phyloP scores from a whole-genome alignment of 2,113 vertebrate species.

The Dromaius novaehollandiae region DNA sequence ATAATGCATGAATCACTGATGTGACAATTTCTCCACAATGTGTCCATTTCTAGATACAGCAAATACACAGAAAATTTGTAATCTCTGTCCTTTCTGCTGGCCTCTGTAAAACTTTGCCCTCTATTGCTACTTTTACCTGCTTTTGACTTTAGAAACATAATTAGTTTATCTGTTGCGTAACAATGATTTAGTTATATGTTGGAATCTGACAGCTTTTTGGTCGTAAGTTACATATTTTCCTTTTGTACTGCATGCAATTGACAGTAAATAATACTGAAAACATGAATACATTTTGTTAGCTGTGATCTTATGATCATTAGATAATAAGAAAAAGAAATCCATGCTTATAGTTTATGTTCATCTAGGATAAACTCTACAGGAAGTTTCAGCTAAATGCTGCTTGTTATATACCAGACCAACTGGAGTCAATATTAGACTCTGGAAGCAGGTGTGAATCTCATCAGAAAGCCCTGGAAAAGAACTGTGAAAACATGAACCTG shows the following conservation, averaged over 20 bases:
- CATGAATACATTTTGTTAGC: background rate
- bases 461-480: conserved; percentile 16
- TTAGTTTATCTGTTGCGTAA: background rate
- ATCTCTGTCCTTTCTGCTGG: background rate
- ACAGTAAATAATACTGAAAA: background rate
- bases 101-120: background rate
- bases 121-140: background rate
- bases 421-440: conserved; percentile 36
- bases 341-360: background rate
- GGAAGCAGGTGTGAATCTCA: conserved; percentile 65
- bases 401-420: background rate
- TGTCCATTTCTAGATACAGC: background rate
- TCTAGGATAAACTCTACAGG: background rate
- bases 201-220: background rate
- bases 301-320: background rate
- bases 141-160: background rate
- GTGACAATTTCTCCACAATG: background rate
- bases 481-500: conserved; percentile 1
- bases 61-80: background rate
- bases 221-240: background rate
- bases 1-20: background rate
- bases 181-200: background rate
- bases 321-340: background rate
- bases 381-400: background rate
- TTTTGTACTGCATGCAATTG: background rate